Evolutionary conservation across 2,888 invertebrate species (phyloP).

Genomic region (Apodemia mormo): DNA sequence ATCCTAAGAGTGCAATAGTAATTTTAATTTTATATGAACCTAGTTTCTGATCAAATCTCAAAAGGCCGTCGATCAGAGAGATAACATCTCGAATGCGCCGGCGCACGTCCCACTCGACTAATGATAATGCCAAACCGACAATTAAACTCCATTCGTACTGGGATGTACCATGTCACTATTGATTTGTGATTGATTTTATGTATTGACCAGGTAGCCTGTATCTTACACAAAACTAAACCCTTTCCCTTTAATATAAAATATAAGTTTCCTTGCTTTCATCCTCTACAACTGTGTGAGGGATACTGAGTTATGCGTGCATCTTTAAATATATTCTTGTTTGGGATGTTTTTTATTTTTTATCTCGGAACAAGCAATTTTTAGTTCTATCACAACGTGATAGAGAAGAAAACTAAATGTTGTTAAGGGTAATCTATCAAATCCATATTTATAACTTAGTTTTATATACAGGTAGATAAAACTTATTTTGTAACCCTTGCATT

Average conservation of each 20-base stretch:
- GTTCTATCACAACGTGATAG: neutral
- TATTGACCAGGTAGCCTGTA: slow-evolving; percentile 25
- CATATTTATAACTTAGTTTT: slow-evolving; percentile 13
- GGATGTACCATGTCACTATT: slow-evolving; percentile 65
- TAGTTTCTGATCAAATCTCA: slow-evolving; percentile 16
- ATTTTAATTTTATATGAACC: slow-evolving; percentile 10
- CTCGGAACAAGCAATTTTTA: neutral
- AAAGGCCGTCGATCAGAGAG: slow-evolving; percentile 32
- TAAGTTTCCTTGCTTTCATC: neutral
- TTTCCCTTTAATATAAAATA: neutral
- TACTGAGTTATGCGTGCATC: slow-evolving; percentile 32
- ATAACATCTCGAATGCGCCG: slow-evolving; percentile 54
- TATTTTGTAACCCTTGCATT: neutral
- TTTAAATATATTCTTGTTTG: slow-evolving; percentile 27
- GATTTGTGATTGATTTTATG: slow-evolving; percentile 77
- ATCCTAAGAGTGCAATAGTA: slow-evolving; percentile 12
- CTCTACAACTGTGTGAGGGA: slow-evolving; percentile 25
- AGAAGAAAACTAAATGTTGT: neutral
- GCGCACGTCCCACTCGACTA: slow-evolving; percentile 49
- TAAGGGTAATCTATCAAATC: slow-evolving; percentile 1
- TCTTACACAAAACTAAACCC: slow-evolving; percentile 11
- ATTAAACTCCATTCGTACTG: slow-evolving; percentile 67
- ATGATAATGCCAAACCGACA: slow-evolving; percentile 65
- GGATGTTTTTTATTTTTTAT: slow-evolving; percentile 22
- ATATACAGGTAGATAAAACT: slow-evolving; percentile 1